phyloP scores from a whole-genome alignment of 35 echinoderm and acorn worm genomes.

The Ptychodera flava region DNA sequence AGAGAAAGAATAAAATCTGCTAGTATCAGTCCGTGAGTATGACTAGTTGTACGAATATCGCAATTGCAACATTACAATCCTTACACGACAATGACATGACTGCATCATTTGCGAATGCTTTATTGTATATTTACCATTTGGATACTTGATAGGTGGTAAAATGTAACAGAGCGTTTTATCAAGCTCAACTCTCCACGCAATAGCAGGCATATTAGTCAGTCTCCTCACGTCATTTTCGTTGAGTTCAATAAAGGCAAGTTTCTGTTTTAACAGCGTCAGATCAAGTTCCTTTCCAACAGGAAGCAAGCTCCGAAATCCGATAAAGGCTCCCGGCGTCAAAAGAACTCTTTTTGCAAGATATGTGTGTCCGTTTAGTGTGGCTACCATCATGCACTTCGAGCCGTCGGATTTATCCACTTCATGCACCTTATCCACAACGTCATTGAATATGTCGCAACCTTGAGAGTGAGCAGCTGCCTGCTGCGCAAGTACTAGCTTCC shows the following conservation, averaged over 20 bases:
- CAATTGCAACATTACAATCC: no score
- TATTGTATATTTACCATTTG: conserved; percentile 82
- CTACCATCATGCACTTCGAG: background rate
- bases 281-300: conserved; percentile 28
- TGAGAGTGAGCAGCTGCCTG: background rate
- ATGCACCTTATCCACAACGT: background rate
- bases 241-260: conserved; percentile 37
- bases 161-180: conserved; percentile 34
- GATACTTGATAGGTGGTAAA: conserved; percentile 79
- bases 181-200: background rate
- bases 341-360: conserved; percentile 46
- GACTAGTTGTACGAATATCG: no score
- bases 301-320: conserved; percentile 48
- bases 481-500: background rate
- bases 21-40: no score
- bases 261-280: conserved; percentile 21
- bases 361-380: conserved; percentile 8
- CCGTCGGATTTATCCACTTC: background rate
- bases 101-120: no score
- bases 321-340: conserved; percentile 65
- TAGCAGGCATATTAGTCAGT: conserved; percentile 61
- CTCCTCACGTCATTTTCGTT: conserved; percentile 25
- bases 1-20: no score
- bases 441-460: conserved; percentile 1
- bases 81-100: no score